Percentiles rank a stretch among this genome's conserved stretches.
Evolutionary conservation across 1,140 invertebrate species (phyloP).

Genomic region (Heliconius hewitsoni): DNA sequence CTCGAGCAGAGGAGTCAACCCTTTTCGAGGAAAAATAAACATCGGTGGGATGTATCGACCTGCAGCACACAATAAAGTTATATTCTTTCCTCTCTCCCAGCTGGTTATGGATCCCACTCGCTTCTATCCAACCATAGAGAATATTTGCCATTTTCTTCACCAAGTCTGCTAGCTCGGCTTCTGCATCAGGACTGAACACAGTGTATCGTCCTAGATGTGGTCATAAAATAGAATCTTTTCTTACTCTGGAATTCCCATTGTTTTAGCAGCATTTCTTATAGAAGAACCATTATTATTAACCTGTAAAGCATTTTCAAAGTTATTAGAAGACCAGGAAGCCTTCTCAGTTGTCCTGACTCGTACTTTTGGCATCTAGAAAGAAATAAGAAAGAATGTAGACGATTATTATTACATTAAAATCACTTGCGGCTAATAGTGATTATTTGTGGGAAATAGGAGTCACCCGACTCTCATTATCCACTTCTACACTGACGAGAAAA

Average conservation of each 20-base stretch:
- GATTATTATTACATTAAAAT: constrained; percentile 21
- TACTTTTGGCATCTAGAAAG: constrained; percentile 53
- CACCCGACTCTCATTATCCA: constrained; percentile 49
- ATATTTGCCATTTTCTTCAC: constrained; percentile 54
- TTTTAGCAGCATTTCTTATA: constrained; percentile 57
- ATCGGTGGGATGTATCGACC: constrained; percentile 35
- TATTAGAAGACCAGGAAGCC: constrained; percentile 52
- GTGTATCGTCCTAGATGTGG: constrained; percentile 48
- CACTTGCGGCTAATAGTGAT: constrained; percentile 22
- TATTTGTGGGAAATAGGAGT: constrained; percentile 46
- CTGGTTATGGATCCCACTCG: constrained; percentile 53
- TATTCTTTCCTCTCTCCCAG: constrained; percentile 60
- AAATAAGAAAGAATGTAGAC: constrained; percentile 26
- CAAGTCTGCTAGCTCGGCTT: constrained; percentile 45
- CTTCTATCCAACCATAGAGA: constrained; percentile 41
- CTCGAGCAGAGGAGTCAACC: constrained; percentile 48
- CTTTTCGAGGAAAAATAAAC: constrained; percentile 64
- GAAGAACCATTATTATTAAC: constrained; percentile 45
- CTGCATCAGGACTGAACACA: constrained; percentile 44
- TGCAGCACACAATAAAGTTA: constrained; percentile 44
- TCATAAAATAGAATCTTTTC: constrained; percentile 42
- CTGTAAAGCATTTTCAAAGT: constrained; percentile 44
- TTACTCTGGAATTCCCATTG: constrained; percentile 44
- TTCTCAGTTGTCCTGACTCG: constrained; percentile 52
- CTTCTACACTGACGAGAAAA: constrained; percentile 32